phyloP scores from a whole-genome alignment of 1,140 invertebrate species.

The Marisa cornuarietis region DNA sequence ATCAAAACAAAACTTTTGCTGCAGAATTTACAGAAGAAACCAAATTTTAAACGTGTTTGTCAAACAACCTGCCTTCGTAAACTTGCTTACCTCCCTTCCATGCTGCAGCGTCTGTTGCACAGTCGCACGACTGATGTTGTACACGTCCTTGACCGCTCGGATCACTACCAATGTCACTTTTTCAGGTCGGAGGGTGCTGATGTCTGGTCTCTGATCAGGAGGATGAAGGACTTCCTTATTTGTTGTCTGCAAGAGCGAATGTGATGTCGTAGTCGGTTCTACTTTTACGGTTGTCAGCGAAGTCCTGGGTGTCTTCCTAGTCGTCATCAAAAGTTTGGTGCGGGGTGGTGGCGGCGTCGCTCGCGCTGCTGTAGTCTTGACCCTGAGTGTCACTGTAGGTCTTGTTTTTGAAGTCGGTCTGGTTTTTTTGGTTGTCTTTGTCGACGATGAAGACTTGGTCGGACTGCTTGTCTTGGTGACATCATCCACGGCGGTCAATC shows the following conservation, averaged over 20 bases:
- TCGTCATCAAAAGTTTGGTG: neutral
- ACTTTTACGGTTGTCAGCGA: neutral
- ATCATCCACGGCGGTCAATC: no score
- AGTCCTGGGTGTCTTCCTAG: neutral
- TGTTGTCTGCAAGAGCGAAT: neutral
- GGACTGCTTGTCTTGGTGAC: no score
- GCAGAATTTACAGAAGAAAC: no score
- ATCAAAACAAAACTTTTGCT: no score
- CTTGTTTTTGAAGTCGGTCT: neutral
- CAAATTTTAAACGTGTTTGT: no score
- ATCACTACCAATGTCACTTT: conserved; percentile 26
- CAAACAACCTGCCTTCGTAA: no score
- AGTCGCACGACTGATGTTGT: conserved; percentile 21
- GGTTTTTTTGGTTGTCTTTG: neutral
- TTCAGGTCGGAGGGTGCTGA: neutral
- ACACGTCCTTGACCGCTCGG: conserved; percentile 26
- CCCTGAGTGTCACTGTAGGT: no score
- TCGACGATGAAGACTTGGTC: neutral
- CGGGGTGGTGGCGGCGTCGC: no score
- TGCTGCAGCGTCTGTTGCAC: conserved; percentile 6
- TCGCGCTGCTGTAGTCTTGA: no score
- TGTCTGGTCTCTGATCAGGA: neutral
- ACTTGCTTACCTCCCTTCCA: neutral
- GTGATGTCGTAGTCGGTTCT: neutral
- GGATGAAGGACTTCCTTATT: neutral